Conservation (phyloP, 2,797 vertebrate species). For the Alauda arvensis region DNA sequence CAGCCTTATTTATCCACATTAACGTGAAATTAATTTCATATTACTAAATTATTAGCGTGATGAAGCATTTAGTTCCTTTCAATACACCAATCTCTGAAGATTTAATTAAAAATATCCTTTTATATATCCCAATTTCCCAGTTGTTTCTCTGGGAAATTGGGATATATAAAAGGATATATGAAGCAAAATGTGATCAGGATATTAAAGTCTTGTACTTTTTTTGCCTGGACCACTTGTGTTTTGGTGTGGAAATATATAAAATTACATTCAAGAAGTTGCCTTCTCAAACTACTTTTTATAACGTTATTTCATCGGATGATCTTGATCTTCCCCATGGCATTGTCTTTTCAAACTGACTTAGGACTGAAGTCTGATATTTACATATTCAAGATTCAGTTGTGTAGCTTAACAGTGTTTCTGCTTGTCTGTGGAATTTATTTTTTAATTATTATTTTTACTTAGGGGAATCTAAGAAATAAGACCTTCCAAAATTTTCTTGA, state of each 20-base stretch:
- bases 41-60: constrained; percentile 51
- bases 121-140: background rate
- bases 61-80: constrained; percentile 48
- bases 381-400: constrained; percentile 43
- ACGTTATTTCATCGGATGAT: constrained; percentile 60
- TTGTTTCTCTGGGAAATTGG: constrained; percentile 12
- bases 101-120: constrained; percentile 10
- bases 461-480: constrained; percentile 39
- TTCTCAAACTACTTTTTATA: constrained; percentile 57
- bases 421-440: constrained; percentile 22
- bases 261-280: constrained; percentile 1
- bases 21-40: constrained; percentile 61
- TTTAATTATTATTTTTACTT: constrained; percentile 28
- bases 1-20: constrained; percentile 56
- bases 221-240: constrained; percentile 34
- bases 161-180: too few relatives aligned
- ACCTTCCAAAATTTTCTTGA: constrained; percentile 10
- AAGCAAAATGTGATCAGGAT: constrained; percentile 45
- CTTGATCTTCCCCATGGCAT: constrained; percentile 66
- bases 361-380: constrained; percentile 54
- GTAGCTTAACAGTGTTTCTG: constrained; percentile 38
- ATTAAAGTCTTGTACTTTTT: constrained; percentile 50
- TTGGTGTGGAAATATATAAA: constrained; percentile 36
- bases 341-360: constrained; percentile 61
- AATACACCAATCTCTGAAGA: background rate